Base-by-base conservation (phyloP, 1,140 invertebrate species). In the Leptoteleia sp. region DNA sequence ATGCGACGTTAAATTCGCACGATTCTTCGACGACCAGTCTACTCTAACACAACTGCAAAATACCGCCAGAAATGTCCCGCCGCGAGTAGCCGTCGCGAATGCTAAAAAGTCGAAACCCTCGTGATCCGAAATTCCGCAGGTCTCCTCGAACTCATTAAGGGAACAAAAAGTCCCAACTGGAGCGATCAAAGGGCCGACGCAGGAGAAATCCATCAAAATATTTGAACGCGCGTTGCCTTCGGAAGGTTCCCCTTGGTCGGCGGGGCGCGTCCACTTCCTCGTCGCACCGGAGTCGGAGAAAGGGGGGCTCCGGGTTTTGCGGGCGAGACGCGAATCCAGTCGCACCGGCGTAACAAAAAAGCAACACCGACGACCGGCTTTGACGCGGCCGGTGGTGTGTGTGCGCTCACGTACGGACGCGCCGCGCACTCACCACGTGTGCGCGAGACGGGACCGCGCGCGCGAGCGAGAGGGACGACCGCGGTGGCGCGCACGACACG, bases 301-400 rank as follows among this genome's bases (percentile, higher is more conserved):
- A 40, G 29, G 48, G 62, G 57, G n/a, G n/a, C n/a, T 33, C 19
- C 52, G 19, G 17, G 29, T 50, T 47, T 27, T 37, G 16, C 50
- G 48, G 64, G 52, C 61, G 61, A 73, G 64, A 72, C 55, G 77
- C 62, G 77, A 71, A 76, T 80, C 57, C 65, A 57, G 68, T 76
- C 62, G 62, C 59, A 48, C 35, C 47, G 40, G 40, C 54, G 31
- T 64, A 40, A 54, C 65, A 80, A 83, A 81, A 82, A 83, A 81
- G 72, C 54, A 82, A 70, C 68, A 76, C 54, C 57, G 29, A 64
- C 72, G 79, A 75, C 70, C 79, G 76, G 73, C 80, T 80, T 73
- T 57, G 43, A 68, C 45, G 64, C 73, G 57, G 33, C 7, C 15
- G 42, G 31, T 17, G 25, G 64, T 72, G 52, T 50, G 48, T 31